phyloP scores from a whole-genome alignment of 2,113 vertebrate genomes.

The Ursus arctos region DNA sequence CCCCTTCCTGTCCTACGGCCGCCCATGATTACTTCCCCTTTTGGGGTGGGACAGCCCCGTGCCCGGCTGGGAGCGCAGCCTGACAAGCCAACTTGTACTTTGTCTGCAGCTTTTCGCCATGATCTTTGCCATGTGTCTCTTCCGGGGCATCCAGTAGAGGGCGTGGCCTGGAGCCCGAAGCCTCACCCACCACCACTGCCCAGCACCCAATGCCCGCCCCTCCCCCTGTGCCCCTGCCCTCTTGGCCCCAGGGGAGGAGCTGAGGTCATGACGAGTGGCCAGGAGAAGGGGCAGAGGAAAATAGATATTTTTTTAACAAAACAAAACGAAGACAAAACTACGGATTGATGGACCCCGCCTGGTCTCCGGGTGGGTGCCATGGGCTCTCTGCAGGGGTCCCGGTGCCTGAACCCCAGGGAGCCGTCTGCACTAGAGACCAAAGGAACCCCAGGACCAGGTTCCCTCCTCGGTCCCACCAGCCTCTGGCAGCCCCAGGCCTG shows the following conservation, averaged over 20 bases:
- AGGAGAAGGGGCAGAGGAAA: constrained; percentile 67
- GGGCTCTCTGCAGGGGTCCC: constrained; percentile 69
- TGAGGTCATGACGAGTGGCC: neutral
- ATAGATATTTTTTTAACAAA: constrained; percentile 88
- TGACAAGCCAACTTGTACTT: neutral
- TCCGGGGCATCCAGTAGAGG: constrained; percentile 94
- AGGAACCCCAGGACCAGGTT: neutral
- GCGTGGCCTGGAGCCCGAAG: constrained; percentile 12
- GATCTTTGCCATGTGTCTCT: constrained; percentile 98
- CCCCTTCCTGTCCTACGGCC: neutral
- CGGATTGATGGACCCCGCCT: constrained; percentile 86
- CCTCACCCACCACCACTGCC: neutral
- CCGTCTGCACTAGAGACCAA: constrained; percentile 74
- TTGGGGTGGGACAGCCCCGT: rapidly evolving
- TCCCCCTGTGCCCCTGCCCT: neutral
- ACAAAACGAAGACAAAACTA: constrained; percentile 75
- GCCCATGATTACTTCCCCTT: neutral
- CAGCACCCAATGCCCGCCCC: neutral
- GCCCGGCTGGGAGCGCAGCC: neutral
- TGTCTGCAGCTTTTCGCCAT: constrained; percentile 94
- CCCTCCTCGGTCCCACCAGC: neutral
- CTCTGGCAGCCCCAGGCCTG: rapidly evolving
- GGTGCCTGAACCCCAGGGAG: neutral
- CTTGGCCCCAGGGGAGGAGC: constrained; percentile 61
- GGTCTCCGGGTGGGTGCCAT: constrained; percentile 81